These are phyloP conservation scores for Gymnocheta viridis DNA, from an alignment of 2,888 invertebrate genomes.

Conservation along the genomic window DNA sequence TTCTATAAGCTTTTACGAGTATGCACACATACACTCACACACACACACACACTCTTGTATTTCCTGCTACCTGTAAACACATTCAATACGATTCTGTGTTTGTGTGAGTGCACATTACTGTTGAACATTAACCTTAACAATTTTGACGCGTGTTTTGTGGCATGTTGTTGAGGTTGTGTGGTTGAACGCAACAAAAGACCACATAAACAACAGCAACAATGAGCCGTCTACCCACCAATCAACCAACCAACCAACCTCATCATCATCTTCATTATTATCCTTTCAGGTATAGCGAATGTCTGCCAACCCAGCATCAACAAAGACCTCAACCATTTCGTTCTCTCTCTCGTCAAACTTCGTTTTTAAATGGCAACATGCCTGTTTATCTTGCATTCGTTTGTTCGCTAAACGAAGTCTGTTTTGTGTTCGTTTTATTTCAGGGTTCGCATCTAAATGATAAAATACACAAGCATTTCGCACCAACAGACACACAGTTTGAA, in stretches of 20 bases:
- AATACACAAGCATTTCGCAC: background rate
- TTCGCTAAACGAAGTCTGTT: slow-evolving; percentile 43
- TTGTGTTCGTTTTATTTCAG: slow-evolving; percentile 49
- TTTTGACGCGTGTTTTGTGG: slow-evolving; percentile 80
- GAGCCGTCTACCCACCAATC: slow-evolving; percentile 13
- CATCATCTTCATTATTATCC: slow-evolving; percentile 26
- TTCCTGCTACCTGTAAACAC: slow-evolving; percentile 14
- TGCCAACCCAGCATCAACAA: slow-evolving; percentile 48
- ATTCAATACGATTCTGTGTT: background rate
- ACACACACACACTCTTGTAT: background rate
- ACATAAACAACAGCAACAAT: slow-evolving; percentile 30
- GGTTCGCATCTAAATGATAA: slow-evolving; percentile 41
- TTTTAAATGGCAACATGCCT: slow-evolving; percentile 11
- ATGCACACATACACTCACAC: background rate
- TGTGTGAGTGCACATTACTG: slow-evolving; percentile 42
- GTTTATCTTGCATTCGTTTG: slow-evolving; percentile 46
- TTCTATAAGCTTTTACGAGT: background rate
- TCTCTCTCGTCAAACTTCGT: slow-evolving; percentile 60
- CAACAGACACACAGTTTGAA: slow-evolving; percentile 2
- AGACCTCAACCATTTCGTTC: slow-evolving; percentile 38
- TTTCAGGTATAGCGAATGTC: background rate
- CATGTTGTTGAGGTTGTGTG: slow-evolving; percentile 80
- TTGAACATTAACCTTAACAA: slow-evolving; percentile 75
- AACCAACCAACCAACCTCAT: slow-evolving; percentile 13
- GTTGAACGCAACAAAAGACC: slow-evolving; percentile 76